Percentiles rank a stretch among this genome's conserved stretches.
phyloP scores from a whole-genome alignment of 1,140 invertebrate species.

The Neotoxoptera formosana region DNA sequence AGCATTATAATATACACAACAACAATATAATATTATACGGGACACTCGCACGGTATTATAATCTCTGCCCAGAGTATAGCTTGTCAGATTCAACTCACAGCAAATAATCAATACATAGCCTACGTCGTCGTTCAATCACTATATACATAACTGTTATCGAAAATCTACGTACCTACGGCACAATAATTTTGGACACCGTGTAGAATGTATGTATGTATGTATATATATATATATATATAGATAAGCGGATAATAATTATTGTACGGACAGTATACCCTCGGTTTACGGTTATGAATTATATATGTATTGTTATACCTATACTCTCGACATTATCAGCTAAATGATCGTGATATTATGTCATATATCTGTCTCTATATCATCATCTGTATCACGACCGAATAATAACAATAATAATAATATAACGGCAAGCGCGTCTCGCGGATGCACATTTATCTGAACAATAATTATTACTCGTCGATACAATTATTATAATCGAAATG shows the following conservation, averaged over 20 bases:
- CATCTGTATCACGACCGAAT: background rate
- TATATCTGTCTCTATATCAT: too few species aligned
- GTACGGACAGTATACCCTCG: background rate
- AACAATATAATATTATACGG: background rate
- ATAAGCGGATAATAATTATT: background rate
- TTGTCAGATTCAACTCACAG: background rate
- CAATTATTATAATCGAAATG: background rate
- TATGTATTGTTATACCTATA: background rate
- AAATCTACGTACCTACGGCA: background rate
- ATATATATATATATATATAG: too few species aligned
- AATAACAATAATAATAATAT: background rate
- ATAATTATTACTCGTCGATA: background rate
- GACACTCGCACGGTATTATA: background rate
- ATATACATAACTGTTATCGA: too few species aligned
- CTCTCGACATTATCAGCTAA: background rate
- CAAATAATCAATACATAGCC: background rate
- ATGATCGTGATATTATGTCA: too few species aligned
- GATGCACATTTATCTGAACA: background rate
- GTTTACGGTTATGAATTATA: background rate
- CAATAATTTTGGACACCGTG: background rate
- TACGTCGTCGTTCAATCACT: background rate
- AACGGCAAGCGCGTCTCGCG: background rate
- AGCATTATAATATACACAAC: background rate
- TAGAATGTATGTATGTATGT: background rate
- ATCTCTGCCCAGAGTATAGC: background rate